A percentile compares a stretch with the other conserved stretches of the same genome.
Conservation (phyloP, 1,140 invertebrate genomes). For the Sipha flava region DNA sequence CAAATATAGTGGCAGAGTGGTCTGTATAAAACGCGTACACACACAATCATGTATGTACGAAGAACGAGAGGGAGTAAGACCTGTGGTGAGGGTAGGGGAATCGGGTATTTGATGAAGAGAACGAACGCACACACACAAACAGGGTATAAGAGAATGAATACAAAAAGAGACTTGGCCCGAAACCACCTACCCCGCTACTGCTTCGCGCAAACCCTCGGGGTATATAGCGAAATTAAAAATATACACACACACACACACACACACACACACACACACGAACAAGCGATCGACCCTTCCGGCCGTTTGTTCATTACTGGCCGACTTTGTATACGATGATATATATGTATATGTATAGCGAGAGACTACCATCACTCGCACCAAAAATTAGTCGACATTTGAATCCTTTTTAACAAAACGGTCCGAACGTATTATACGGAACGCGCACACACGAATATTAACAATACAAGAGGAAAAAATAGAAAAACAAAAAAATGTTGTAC, state of each 20-base stretch:
- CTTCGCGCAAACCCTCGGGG: background rate
- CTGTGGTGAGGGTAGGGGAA: background rate
- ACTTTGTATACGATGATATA: background rate
- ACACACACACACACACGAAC: background rate
- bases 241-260: background rate
- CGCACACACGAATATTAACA: no score
- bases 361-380: no score
- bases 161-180: constrained; percentile 11
- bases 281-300: constrained; percentile 18
- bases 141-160: background rate
- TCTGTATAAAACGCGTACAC: background rate
- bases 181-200: background rate
- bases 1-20: background rate
- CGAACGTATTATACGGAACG: background rate
- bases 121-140: background rate
- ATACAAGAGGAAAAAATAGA: no score
- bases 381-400: constrained; percentile 25
- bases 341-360: background rate
- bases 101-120: background rate
- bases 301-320: constrained; percentile 12
- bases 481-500: no score
- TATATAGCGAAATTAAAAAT: constrained; percentile 18
- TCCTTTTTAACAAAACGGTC: background rate
- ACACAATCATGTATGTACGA: no score
- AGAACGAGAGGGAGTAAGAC: no score